Conservation (phyloP, 2,797 vertebrate species). For the Benthosema pterotum region DNA sequence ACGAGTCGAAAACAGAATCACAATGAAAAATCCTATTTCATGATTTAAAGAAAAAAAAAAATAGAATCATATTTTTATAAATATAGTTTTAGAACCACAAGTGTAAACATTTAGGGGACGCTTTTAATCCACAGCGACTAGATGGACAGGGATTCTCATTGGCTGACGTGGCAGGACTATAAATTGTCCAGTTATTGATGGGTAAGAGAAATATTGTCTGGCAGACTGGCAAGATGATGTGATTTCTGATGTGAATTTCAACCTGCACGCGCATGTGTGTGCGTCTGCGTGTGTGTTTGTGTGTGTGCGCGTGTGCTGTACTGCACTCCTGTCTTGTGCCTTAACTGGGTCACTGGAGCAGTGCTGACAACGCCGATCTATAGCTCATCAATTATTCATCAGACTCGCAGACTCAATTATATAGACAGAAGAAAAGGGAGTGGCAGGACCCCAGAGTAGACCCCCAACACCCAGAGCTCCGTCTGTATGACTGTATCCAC, state of each 20-base stretch:
- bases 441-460: slow-evolving; percentile 54
- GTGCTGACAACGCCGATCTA: slow-evolving; percentile 71
- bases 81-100: too few species aligned
- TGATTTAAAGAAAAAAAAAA: too few species aligned
- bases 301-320: background rate
- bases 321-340: background rate
- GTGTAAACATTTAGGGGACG: too few species aligned
- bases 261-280: background rate
- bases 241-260: slow-evolving; percentile 53
- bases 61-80: too few species aligned
- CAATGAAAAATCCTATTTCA: too few species aligned
- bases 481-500: slow-evolving; percentile 27
- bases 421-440: slow-evolving; percentile 60
- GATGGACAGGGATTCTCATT: slow-evolving; percentile 25
- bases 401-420: slow-evolving; percentile 50
- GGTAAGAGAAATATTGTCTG: slow-evolving; percentile 48
- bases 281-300: background rate
- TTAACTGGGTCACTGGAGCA: slow-evolving; percentile 77
- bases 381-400: slow-evolving; percentile 77
- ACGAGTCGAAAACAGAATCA: too few species aligned
- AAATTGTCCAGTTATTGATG: slow-evolving; percentile 32
- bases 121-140: too few species aligned
- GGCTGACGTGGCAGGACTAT: slow-evolving; percentile 31
- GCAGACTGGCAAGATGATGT: slow-evolving; percentile 24
- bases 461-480: slow-evolving; percentile 12